phyloP scores from a whole-genome alignment of 2,888 invertebrate species.

The Epinotia bilunana region DNA sequence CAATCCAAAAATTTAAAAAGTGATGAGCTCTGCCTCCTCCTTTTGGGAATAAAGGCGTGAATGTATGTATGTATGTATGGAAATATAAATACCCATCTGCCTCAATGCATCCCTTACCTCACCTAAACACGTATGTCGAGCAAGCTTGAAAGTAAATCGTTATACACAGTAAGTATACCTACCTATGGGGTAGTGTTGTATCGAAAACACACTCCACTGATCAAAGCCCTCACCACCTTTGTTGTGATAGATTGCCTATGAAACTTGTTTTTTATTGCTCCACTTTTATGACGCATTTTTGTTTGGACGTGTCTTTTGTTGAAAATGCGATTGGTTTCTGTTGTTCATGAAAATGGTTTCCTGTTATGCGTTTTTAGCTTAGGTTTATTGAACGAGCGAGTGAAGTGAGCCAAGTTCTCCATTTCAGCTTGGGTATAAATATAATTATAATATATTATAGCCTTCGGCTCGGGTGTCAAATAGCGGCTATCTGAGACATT shows the following conservation, averaged over 20 bases:
- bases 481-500: too few relatives aligned
- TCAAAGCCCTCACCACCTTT: slow-evolving; percentile 50
- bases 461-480: too few relatives aligned
- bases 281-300: slow-evolving; percentile 45
- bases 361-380: neutral
- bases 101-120: neutral
- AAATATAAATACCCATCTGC: neutral
- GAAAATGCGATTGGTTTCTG: slow-evolving; percentile 39
- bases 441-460: too few relatives aligned
- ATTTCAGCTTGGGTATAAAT: too few relatives aligned
- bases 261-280: slow-evolving; percentile 48
- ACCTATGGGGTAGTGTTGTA: slow-evolving; percentile 20
- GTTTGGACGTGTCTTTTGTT: slow-evolving; percentile 38
- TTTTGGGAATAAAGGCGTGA: too few relatives aligned
- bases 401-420: neutral
- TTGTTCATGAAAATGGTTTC: slow-evolving; percentile 20
- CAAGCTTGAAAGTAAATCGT: slow-evolving; percentile 6
- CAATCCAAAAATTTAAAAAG: too few relatives aligned
- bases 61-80: too few relatives aligned
- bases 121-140: neutral
- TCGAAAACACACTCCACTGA: slow-evolving; percentile 45
- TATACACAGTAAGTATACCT: neutral
- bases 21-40: too few relatives aligned
- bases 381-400: neutral
- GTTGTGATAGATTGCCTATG: slow-evolving; percentile 52